These are phyloP conservation scores for Phania funesta DNA, from an alignment of 2,888 invertebrate species.

Conservation along the genomic window DNA sequence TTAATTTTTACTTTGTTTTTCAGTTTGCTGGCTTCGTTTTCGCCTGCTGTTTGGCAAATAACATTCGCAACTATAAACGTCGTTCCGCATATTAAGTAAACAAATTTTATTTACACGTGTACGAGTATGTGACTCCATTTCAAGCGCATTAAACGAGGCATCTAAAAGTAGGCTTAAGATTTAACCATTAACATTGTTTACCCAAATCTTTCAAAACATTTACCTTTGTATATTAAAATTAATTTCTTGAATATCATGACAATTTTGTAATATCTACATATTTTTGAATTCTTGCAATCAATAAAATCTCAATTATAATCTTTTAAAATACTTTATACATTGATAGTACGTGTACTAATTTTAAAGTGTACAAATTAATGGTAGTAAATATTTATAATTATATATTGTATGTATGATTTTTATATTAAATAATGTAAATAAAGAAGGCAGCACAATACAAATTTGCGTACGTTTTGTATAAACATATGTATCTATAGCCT, in stretches of 20 bases:
- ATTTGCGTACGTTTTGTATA: not conserved
- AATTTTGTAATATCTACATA: slow-evolving; percentile 14
- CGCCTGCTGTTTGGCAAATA: slow-evolving; percentile 92
- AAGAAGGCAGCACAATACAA: not conserved
- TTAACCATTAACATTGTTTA: not conserved
- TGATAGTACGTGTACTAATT: slow-evolving; percentile 28
- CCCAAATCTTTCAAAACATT: not conserved
- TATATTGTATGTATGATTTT: slow-evolving; percentile 1
- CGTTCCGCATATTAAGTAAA: slow-evolving; percentile 83
- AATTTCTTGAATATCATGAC: not conserved
- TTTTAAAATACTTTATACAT: slow-evolving; percentile 3
- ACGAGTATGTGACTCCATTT: not conserved
- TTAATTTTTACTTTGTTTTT: slow-evolving; percentile 20
- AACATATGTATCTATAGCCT: too few relatives aligned
- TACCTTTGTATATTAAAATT: not conserved
- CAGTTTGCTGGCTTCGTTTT: slow-evolving; percentile 90
- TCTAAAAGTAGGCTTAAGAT: slow-evolving; percentile 20
- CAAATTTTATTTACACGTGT: not conserved
- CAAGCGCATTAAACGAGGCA: not conserved
- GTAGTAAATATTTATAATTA: slow-evolving; percentile 31
- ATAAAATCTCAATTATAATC: slow-evolving; percentile 13
- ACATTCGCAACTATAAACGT: slow-evolving; percentile 91
- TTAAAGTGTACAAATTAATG: slow-evolving; percentile 60
- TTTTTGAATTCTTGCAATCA: not conserved
- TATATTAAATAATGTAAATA: slow-evolving; percentile 29